Evolutionary conservation across 2,888 invertebrate species (phyloP).

Genomic region (Apocheima hispidaria): DNA sequence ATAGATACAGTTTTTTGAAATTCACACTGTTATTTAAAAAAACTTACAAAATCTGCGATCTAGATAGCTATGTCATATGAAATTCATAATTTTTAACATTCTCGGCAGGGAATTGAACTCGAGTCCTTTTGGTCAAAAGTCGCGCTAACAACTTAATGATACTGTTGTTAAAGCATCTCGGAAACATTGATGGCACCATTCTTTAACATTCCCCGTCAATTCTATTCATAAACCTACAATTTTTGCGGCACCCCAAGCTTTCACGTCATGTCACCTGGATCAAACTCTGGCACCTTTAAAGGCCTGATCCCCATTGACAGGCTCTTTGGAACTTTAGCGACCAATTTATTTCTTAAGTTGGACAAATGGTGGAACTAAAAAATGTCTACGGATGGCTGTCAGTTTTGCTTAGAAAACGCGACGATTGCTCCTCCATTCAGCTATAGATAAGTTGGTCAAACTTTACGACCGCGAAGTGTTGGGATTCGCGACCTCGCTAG

Average conservation of each 20-base stretch:
- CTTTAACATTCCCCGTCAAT: not conserved
- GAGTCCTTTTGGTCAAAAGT: too few species aligned
- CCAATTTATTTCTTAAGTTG: not conserved
- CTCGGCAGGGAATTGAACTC: too few species aligned
- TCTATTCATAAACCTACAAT: not conserved
- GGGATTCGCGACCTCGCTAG: constrained; percentile 15
- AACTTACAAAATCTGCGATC: too few species aligned
- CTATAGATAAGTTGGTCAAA: not conserved
- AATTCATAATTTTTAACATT: too few species aligned
- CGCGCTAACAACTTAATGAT: not conserved
- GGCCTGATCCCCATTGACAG: constrained; percentile 27
- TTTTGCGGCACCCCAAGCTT: not conserved
- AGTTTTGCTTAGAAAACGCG: not conserved
- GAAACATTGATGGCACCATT: not conserved
- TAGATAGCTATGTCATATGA: too few species aligned
- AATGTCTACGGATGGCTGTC: not conserved
- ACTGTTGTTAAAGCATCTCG: not conserved
- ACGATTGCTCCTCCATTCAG: not conserved
- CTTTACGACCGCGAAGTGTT: constrained; percentile 15
- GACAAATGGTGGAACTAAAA: not conserved
- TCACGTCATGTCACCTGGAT: constrained; percentile 14
- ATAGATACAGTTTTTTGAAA: too few species aligned
- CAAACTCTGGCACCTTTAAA: constrained; percentile 15
- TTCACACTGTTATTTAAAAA: too few species aligned
- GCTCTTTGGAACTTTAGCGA: constrained; percentile 24